Conservation (phyloP, 2,888 invertebrate species). For the Leptopterna dolabrata region DNA sequence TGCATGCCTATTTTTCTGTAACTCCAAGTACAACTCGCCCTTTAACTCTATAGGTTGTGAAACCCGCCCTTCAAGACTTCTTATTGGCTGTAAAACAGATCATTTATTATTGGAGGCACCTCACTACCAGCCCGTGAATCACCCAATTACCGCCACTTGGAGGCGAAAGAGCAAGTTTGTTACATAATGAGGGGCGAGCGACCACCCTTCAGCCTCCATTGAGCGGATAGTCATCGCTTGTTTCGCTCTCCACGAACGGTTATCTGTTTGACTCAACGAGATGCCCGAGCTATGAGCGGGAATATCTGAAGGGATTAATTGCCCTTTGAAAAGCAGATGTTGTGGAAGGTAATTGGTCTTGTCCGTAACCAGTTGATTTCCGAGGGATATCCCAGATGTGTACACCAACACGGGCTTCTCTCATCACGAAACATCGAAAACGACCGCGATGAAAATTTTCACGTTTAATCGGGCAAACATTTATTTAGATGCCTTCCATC, state of each 20-base stretch:
- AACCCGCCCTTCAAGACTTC: no score
- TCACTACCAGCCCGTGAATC: slow-evolving; percentile 27
- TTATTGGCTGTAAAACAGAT: neutral
- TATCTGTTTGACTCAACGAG: slow-evolving; percentile 4
- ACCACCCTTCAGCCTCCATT: neutral
- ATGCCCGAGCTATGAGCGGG: neutral
- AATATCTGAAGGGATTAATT: slow-evolving; percentile 13
- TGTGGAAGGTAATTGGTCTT: slow-evolving; percentile 5
- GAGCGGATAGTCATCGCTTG: slow-evolving; percentile 13
- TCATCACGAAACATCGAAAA: neutral
- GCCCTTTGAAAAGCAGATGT: slow-evolving; percentile 20
- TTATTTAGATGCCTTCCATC: neutral
- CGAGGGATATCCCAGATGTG: neutral
- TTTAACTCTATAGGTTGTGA: no score
- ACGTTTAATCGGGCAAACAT: slow-evolving; percentile 4
- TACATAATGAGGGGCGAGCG: slow-evolving; percentile 33
- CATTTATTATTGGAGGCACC: neutral
- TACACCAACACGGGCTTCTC: neutral
- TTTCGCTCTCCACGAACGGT: neutral
- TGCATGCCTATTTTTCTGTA: no score
- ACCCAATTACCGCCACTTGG: slow-evolving; percentile 39
- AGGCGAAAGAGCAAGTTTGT: slow-evolving; percentile 28
- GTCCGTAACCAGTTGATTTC: neutral
- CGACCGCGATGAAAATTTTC: neutral
- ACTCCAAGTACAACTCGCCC: no score